Conservation (phyloP, 23 tunicate genomes). For the Trididemnum miniatum region DNA sequence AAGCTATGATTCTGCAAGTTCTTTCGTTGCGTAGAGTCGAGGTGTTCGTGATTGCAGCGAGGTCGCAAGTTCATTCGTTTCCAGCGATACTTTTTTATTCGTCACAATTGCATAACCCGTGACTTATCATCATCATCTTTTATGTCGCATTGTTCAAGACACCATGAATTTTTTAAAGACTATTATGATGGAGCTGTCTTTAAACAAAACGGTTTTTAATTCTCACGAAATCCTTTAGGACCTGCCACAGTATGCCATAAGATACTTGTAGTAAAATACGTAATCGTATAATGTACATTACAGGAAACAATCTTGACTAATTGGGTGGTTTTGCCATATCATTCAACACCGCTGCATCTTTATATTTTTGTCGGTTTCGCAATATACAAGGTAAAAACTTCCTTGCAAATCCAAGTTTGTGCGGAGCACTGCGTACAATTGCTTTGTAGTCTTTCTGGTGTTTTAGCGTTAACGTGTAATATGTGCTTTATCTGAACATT, state of each 20-base stretch:
- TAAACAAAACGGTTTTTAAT: background rate
- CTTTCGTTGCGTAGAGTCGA: too few relatives aligned
- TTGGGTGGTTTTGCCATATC: background rate
- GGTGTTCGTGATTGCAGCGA: too few relatives aligned
- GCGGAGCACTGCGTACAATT: background rate
- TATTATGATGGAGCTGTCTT: background rate
- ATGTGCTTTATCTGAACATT: too few relatives aligned
- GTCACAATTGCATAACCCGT: too few relatives aligned
- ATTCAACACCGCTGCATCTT: background rate
- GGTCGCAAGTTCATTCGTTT: too few relatives aligned
- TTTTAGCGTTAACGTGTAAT: too few relatives aligned
- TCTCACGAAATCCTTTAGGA: slow-evolving; percentile 20
- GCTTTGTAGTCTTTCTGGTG: too few relatives aligned
- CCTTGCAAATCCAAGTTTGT: background rate
- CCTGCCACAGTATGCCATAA: slow-evolving; percentile 23
- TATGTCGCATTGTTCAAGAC: background rate
- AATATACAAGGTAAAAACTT: background rate
- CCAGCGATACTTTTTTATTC: too few relatives aligned
- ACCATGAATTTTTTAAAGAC: background rate
- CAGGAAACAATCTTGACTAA: slow-evolving; percentile 7
- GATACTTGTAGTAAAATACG: slow-evolving; percentile 8
- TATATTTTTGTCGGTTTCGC: background rate
- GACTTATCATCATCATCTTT: background rate
- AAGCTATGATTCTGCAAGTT: too few relatives aligned
- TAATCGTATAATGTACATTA: background rate